These are phyloP conservation scores for Trichomalopsis sarcophagae DNA, from an alignment of 1,140 invertebrate genomes.

Conservation along the genomic window DNA sequence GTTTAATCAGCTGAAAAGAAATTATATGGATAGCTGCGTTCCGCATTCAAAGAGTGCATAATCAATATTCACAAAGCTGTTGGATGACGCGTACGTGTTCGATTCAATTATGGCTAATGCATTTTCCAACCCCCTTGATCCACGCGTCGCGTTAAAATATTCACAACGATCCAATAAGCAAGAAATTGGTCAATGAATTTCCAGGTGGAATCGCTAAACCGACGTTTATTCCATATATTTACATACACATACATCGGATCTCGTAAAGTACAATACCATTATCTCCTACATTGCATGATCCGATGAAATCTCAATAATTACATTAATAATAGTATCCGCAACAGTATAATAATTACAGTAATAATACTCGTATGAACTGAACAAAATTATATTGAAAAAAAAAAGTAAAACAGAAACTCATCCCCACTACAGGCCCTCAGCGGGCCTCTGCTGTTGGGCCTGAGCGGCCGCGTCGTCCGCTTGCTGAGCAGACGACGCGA, in stretches of 20 bases:
- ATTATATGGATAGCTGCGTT: too few species aligned
- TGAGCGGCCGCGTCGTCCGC: background rate
- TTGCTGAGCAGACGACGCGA: slow-evolving; percentile 2
- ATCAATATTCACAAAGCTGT: too few species aligned
- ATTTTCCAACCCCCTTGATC: too few species aligned
- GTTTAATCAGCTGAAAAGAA: too few species aligned
- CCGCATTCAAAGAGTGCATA: too few species aligned
- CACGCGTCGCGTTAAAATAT: too few species aligned
- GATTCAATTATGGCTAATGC: too few species aligned
- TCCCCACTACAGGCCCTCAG: background rate
- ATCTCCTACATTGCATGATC: background rate
- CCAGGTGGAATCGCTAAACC: background rate
- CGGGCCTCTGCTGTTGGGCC: background rate
- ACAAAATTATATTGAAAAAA: background rate
- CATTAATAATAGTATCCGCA: background rate
- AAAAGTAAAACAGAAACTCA: background rate
- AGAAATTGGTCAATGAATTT: background rate
- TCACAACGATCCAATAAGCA: too few species aligned
- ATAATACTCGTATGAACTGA: background rate
- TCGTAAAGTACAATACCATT: background rate
- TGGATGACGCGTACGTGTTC: too few species aligned
- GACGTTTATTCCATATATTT: background rate
- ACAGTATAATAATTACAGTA: background rate
- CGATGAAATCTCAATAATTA: background rate
- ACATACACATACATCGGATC: background rate